Percentiles rank a stretch among this genome's conserved stretches.
Conservation (phyloP, 2,113 vertebrate species). For the Aptenodytes patagonicus region DNA sequence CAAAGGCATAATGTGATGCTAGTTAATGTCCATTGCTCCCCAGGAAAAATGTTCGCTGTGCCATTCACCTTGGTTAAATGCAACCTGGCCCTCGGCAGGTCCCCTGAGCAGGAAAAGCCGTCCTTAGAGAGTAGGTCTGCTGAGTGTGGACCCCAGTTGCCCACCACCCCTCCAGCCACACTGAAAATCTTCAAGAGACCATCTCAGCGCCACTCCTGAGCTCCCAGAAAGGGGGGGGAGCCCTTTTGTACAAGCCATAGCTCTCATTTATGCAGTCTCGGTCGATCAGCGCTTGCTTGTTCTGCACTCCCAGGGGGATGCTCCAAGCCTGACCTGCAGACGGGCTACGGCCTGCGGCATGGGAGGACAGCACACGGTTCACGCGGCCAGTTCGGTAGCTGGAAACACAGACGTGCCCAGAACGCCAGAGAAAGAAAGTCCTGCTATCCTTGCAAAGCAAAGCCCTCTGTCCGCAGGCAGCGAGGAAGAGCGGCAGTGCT, state of each 20-base stretch:
- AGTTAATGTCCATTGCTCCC: not conserved
- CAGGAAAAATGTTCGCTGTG: not conserved
- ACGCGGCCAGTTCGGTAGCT: not conserved
- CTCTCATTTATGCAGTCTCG: accelerated
- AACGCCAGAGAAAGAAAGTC: not conserved
- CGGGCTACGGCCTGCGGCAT: accelerated
- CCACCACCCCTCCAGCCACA: not conserved
- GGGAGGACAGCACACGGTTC: not conserved
- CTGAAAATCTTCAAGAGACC: not conserved
- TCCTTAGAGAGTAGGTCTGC: not conserved
- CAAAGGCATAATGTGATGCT: not conserved
- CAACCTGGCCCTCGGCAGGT: not conserved
- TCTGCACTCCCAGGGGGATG: not conserved
- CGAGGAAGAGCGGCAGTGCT: not conserved
- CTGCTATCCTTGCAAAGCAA: not conserved
- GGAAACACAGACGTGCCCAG: not conserved
- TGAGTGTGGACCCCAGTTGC: not conserved
- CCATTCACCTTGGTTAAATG: not conserved
- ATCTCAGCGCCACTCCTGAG: not conserved
- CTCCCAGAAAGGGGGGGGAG: not conserved
- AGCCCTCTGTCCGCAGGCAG: not conserved
- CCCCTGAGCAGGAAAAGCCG: not conserved
- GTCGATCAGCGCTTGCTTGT: not conserved
- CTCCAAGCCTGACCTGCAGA: not conserved
- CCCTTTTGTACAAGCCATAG: not conserved